Conservation (phyloP, 2,888 invertebrate species). For the Ophion costatus region DNA sequence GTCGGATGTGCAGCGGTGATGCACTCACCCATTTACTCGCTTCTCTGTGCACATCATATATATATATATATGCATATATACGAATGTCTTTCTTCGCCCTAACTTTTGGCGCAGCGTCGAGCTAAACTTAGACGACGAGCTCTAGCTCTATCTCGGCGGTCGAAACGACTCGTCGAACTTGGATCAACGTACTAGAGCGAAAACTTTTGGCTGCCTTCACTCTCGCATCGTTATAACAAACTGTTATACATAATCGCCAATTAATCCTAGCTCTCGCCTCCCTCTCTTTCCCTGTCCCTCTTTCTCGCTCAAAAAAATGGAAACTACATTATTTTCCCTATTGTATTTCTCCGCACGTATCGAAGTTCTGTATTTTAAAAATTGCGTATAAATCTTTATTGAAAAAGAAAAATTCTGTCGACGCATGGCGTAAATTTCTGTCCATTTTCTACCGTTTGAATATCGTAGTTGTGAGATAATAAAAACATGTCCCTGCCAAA, state of each 20-base stretch:
- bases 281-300: not conserved
- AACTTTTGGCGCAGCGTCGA: conserved; percentile 51
- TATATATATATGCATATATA: not conserved
- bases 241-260: not conserved
- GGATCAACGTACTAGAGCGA: conserved; percentile 70
- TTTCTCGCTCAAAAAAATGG: not conserved
- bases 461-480: too few species aligned
- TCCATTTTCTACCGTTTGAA: too few species aligned
- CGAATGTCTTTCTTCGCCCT: conserved; percentile 25
- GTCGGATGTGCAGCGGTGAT: conserved; percentile 56
- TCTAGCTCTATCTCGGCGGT: conserved; percentile 45
- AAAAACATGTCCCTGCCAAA: too few species aligned
- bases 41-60: conserved; percentile 1
- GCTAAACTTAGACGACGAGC: conserved; percentile 66
- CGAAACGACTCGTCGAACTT: conserved; percentile 67
- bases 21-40: conserved; percentile 50
- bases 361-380: too few species aligned
- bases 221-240: conserved; percentile 21
- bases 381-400: too few species aligned
- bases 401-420: too few species aligned
- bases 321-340: too few species aligned
- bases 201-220: conserved; percentile 27
- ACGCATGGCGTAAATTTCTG: too few species aligned
- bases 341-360: too few species aligned
- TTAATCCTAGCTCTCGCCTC: conserved; percentile 5